These are phyloP conservation scores for Hydrophis major DNA, from an alignment of 2,797 vertebrate species.

Conservation along the genomic window DNA sequence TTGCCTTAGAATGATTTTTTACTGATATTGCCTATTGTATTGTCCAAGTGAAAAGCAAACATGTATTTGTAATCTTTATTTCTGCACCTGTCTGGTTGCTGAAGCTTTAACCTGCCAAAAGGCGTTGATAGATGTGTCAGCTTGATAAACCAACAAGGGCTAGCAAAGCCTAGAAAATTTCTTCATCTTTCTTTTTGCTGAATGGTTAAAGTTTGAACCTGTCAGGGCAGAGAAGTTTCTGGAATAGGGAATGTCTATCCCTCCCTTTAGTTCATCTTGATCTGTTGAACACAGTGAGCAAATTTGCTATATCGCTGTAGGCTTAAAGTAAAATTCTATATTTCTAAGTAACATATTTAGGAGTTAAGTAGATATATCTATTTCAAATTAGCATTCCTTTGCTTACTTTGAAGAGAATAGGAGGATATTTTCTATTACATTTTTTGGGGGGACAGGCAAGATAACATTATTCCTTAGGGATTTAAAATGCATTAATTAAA, in stretches of 20 bases:
- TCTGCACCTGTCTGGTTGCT: not conserved
- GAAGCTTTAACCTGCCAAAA: not conserved
- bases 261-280: not conserved
- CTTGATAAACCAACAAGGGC: not conserved
- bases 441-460: not conserved
- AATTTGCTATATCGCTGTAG: not conserved
- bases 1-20: not conserved
- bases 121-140: not conserved
- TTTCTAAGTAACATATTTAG: not conserved
- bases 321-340: not conserved
- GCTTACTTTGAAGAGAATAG: not conserved
- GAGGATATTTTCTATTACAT: not conserved
- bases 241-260: too few relatives aligned
- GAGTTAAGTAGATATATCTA: not conserved
- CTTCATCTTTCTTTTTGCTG: not conserved
- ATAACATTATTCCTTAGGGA: conserved; percentile 65
- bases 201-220: not conserved
- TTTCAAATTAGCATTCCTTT: not conserved
- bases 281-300: not conserved
- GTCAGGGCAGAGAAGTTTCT: too few relatives aligned
- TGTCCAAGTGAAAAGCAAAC: not conserved
- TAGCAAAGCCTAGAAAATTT: not conserved
- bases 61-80: not conserved
- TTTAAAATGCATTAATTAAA: conserved; percentile 74
- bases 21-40: not conserved